Conservation (phyloP, 2,888 invertebrate species). For the Cosmorhoe ocellata region DNA sequence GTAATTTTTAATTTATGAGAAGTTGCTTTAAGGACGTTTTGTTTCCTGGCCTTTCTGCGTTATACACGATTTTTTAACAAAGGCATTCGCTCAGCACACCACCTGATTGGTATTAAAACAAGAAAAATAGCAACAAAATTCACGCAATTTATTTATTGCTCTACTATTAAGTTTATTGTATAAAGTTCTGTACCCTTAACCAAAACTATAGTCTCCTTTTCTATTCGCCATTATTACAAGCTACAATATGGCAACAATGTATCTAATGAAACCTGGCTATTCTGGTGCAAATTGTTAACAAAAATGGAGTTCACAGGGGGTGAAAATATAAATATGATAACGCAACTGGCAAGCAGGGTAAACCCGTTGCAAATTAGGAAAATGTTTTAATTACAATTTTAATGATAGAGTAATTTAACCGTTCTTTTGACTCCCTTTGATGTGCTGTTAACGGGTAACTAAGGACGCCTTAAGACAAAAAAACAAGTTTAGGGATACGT, state of each 20-base stretch:
- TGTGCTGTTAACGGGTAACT: neutral
- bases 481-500: too few species aligned
- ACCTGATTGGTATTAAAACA: too few species aligned
- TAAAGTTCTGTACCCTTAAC: too few species aligned
- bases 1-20: too few species aligned
- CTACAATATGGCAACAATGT: too few species aligned
- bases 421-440: neutral
- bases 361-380: neutral
- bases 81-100: too few species aligned
- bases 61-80: too few species aligned
- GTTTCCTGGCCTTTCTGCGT: too few species aligned
- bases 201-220: constrained; percentile 4
- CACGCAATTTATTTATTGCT: too few species aligned
- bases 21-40: too few species aligned
- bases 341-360: constrained; percentile 4
- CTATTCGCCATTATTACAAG: neutral
- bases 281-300: constrained; percentile 19
- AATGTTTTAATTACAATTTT: constrained; percentile 8
- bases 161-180: too few species aligned
- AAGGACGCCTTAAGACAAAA: neutral
- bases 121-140: too few species aligned
- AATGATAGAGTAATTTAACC: constrained; percentile 1
- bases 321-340: constrained; percentile 10
- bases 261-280: constrained; percentile 8
- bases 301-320: constrained; percentile 19